Conservation (phyloP, 2,113 vertebrate genomes). For the Phalacrocorax carbo region DNA sequence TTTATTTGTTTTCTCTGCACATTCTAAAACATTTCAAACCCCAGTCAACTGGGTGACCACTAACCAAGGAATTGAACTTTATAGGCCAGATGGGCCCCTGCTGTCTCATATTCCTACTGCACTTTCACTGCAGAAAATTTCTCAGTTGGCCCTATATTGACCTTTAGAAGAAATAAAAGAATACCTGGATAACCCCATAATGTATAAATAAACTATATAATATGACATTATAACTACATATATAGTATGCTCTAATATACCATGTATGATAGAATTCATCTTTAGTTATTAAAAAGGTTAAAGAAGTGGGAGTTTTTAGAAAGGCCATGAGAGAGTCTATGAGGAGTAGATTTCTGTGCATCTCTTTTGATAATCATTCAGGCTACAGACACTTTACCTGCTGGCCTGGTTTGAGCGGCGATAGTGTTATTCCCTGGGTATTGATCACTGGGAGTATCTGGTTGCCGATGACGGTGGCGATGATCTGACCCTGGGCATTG, state of each 20-base stretch:
- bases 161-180: neutral
- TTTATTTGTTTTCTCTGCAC: neutral
- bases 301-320: neutral
- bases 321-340: neutral
- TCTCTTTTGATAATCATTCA: neutral
- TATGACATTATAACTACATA: neutral
- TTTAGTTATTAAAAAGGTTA: neutral
- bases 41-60: neutral
- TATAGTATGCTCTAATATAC: neutral
- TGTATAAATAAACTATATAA: neutral
- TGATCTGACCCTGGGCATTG: slow-evolving; percentile 99
- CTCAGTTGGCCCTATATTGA: neutral
- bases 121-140: neutral
- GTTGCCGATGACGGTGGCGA: slow-evolving; percentile 98
- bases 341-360: neutral
- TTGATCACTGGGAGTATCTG: slow-evolving; percentile 99
- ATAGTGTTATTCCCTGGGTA: slow-evolving; percentile 98
- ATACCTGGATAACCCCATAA: neutral
- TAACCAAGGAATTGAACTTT: neutral
- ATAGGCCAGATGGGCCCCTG: neutral
- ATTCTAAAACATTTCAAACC: neutral
- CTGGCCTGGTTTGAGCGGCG: slow-evolving; percentile 97
- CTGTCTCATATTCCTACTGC: neutral
- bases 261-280: neutral
- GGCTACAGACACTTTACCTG: slow-evolving; percentile 78